These are phyloP conservation scores for Chloroceryle aenea DNA, from an alignment of 2,113 vertebrate species.

Conservation along the genomic window DNA sequence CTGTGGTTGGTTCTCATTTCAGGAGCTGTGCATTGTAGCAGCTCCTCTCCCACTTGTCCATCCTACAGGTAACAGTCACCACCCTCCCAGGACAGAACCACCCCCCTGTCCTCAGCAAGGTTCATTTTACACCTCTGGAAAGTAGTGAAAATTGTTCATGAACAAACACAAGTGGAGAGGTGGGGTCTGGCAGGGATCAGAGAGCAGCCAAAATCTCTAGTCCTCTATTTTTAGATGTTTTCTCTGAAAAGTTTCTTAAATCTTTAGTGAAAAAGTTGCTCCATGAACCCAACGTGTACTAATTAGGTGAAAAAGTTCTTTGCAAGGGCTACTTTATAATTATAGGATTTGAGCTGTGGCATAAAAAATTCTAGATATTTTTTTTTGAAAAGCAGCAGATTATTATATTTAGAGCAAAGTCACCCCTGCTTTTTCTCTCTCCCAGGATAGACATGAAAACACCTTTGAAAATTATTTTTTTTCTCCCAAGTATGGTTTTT, in stretches of 20 bases:
- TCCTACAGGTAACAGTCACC: not conserved
- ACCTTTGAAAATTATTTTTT: constrained; percentile 70
- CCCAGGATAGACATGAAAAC: constrained; percentile 59
- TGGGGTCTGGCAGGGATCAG: constrained; percentile 31
- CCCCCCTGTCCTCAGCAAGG: constrained; percentile 19
- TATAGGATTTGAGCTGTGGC: constrained; percentile 74
- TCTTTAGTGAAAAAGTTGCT: not conserved
- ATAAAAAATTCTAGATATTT: constrained; percentile 52
- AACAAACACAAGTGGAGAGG: not conserved
- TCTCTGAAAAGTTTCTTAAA: constrained; percentile 20
- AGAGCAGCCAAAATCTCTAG: not conserved
- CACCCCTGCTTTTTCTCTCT: not conserved
- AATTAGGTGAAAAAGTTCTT: constrained; percentile 65
- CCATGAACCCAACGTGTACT: constrained; percentile 14
- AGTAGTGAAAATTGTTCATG: constrained; percentile 45
- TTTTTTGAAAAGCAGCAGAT: constrained; percentile 61
- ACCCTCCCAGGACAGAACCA: constrained; percentile 7
- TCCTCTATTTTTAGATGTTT: constrained; percentile 56
- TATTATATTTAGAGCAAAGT: constrained; percentile 75
- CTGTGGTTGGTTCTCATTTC: no score
- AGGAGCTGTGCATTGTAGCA: not conserved
- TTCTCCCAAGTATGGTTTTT: constrained; percentile 47
- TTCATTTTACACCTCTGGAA: not conserved
- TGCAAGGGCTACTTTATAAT: constrained; percentile 67
- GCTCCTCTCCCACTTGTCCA: not conserved